Base-by-base conservation (phyloP, 2,797 vertebrate genomes). In the Schizopygopsis malacanthus region DNA sequence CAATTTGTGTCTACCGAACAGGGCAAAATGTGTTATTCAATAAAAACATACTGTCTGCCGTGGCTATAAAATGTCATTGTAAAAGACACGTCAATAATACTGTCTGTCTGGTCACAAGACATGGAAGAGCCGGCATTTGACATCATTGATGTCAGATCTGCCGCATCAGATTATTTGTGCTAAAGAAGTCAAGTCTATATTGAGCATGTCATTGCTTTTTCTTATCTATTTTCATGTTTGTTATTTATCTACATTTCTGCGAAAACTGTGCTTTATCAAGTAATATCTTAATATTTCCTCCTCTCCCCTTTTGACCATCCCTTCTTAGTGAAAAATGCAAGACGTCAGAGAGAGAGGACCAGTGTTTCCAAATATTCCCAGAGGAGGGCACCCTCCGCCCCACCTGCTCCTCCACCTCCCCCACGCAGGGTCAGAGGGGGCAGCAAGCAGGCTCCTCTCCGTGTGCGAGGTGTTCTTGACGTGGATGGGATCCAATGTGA, bases 381-480 rank as follows among this genome's bases (percentile, higher is more conserved):
- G 88, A 93, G 91, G 88, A 92, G 91, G 90, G 89, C 90, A 2
- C 78, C 91, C 33, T 90, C 93, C 13, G 90, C 90, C 45, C 91
- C 90, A 25, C 90, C 90, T 43, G 63, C 90, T 37, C 2, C 86
- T 50, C 88, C 90, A 18, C 84, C 89, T 16, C 83, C 86, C 15
- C 82, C 92, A 28, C 88, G 82, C 37, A 73, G 90, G 75, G 88
- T 59, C 81, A 88, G 81, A 88, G 92, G 92, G 70, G 93, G 92
- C 0, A 90, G 93, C 1, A 89, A 90, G 0, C 92, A 92, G 25
- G 79, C 90, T 25, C 82, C 75, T 79, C 94, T 92, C 5, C 93
- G 91, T 2, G 87, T 93, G 0, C 96, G 94, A 90, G 89, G 88
- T 45, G 92, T 94, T 59, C 93, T 98, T 5, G 97, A 98, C 1